Conservation (phyloP, 2,113 vertebrate genomes). For the Tylochromis polylepis region DNA sequence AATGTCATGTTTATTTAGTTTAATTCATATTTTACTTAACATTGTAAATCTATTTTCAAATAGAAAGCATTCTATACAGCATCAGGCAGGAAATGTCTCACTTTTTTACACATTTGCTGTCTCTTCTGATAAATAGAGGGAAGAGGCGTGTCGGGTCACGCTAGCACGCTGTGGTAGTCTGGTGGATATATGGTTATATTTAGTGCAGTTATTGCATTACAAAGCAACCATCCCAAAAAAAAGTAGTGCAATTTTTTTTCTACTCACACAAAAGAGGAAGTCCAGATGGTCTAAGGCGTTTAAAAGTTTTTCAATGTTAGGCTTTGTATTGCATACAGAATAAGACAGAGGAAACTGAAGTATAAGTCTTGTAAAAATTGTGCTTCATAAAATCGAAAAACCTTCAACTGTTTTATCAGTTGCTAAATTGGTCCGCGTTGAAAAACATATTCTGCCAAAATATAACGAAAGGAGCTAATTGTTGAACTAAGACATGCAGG, state of each 20-base stretch:
- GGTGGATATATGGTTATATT: slow-evolving; percentile 69
- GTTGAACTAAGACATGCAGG: slow-evolving; percentile 59
- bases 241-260: slow-evolving; percentile 73
- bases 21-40: slow-evolving; percentile 63
- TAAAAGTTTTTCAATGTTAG: slow-evolving; percentile 68
- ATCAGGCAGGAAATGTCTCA: slow-evolving; percentile 75
- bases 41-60: slow-evolving; percentile 73
- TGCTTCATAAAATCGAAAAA: slow-evolving; percentile 75
- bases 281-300: slow-evolving; percentile 77
- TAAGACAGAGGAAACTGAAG: slow-evolving; percentile 69
- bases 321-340: slow-evolving; percentile 80
- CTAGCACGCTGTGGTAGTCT: slow-evolving; percentile 67
- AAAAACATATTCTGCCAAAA: slow-evolving; percentile 63
- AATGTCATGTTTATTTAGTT: slow-evolving; percentile 76
- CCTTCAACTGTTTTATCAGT: slow-evolving; percentile 53
- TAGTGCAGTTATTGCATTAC: slow-evolving; percentile 80
- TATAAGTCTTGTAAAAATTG: slow-evolving; percentile 74
- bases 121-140: slow-evolving; percentile 66
- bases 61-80: slow-evolving; percentile 81
- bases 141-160: slow-evolving; percentile 66
- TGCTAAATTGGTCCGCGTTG: slow-evolving; percentile 71
- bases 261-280: slow-evolving; percentile 74
- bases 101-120: slow-evolving; percentile 60
- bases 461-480: slow-evolving; percentile 45
- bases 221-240: slow-evolving; percentile 73